These are phyloP conservation scores for Adelges cooleyi DNA, from an alignment of 1,140 invertebrate species.

Conservation along the genomic window DNA sequence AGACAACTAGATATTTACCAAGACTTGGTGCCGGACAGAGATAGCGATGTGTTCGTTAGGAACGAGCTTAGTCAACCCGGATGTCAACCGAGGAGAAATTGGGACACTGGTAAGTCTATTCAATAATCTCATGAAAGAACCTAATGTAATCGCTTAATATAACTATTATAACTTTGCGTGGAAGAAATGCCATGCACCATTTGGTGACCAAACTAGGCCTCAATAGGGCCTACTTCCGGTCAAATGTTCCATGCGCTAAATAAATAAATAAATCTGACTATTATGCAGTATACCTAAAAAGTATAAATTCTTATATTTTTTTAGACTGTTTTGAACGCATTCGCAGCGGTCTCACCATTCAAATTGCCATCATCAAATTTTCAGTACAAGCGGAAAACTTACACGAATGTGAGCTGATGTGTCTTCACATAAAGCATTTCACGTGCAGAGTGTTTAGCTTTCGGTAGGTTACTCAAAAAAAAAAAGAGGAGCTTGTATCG, in stretches of 20 bases:
- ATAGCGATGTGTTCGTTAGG: constrained; percentile 65
- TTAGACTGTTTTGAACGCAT: constrained; percentile 70
- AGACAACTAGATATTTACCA: constrained; percentile 56
- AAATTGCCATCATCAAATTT: constrained; percentile 47
- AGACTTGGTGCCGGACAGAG: constrained; percentile 58
- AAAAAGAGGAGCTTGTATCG: too few relatives aligned
- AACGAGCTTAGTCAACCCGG: constrained; percentile 38
- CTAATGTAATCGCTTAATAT: too few relatives aligned
- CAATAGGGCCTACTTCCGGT: too few relatives aligned
- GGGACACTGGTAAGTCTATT: constrained; percentile 39
- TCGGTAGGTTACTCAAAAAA: constrained; percentile 41
- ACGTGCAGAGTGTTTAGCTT: constrained; percentile 65
- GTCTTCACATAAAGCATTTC: constrained; percentile 49
- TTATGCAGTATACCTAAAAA: not conserved
- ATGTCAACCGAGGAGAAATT: constrained; percentile 32
- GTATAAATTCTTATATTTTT: constrained; percentile 32
- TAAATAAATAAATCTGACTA: too few relatives aligned
- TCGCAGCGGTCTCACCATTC: constrained; percentile 54
- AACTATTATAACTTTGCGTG: too few relatives aligned
- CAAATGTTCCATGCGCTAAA: too few relatives aligned
- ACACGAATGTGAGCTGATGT: constrained; percentile 63
- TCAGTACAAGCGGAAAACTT: constrained; percentile 52
- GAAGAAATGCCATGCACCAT: too few relatives aligned
- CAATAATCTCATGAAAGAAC: too few relatives aligned
- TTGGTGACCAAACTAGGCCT: too few relatives aligned